phyloP scores from a whole-genome alignment of 2,797 vertebrate genomes.

The Megalops cyprinoides region DNA sequence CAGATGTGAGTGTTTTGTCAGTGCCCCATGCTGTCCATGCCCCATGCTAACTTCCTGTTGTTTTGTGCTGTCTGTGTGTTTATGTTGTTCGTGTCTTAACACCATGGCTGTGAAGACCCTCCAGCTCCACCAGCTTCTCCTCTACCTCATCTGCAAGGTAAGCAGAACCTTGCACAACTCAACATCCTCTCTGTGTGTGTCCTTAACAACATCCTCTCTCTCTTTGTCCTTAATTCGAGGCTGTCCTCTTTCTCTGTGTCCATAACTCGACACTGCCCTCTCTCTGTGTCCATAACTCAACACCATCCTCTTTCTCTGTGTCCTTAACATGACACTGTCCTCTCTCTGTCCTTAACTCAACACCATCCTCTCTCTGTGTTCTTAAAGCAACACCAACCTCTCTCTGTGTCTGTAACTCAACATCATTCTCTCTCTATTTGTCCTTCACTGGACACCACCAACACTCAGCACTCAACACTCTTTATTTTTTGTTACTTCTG shows the following conservation, averaged over 20 bases:
- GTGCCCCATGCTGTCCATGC: too few relatives aligned
- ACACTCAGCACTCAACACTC: not conserved
- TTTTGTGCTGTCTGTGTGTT: constrained; percentile 21
- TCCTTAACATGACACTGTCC: too few relatives aligned
- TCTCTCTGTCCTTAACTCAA: too few relatives aligned
- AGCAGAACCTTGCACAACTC: not conserved
- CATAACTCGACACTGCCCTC: not conserved
- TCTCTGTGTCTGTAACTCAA: too few relatives aligned
- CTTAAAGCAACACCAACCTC: not conserved
- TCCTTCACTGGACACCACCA: too few relatives aligned
- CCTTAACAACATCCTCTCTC: not conserved
- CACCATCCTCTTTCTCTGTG: not conserved
- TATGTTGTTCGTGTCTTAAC: constrained; percentile 24
- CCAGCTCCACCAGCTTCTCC: constrained; percentile 75
- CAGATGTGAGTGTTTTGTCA: too few relatives aligned
- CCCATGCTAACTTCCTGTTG: constrained; percentile 30
- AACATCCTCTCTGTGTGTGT: not conserved
- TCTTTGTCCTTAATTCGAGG: too few relatives aligned
- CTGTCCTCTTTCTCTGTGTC: not conserved
- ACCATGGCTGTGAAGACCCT: constrained; percentile 66
- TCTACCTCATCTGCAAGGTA: constrained; percentile 71
- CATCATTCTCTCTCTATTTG: not conserved
- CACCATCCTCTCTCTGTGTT: not conserved
- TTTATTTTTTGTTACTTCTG: not conserved
- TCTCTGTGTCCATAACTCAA: not conserved